These are phyloP conservation scores for Hemiscyllium ocellatum DNA, from an alignment of 2,113 vertebrate genomes.

Conservation along the genomic window DNA sequence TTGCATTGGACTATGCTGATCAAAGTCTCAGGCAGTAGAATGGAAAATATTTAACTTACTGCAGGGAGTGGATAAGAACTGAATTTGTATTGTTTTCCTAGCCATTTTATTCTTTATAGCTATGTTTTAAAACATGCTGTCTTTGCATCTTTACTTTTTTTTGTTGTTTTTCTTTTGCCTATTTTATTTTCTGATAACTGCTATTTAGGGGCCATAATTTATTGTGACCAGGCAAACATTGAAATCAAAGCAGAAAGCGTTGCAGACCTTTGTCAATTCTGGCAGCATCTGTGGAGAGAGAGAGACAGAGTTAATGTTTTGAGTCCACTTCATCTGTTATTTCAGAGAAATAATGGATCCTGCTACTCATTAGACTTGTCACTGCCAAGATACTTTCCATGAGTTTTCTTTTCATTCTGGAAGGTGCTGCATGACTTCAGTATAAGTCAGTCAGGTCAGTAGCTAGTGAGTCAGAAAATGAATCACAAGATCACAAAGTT, in stretches of 20 bases:
- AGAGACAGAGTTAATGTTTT: too few species aligned
- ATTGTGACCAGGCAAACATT: not conserved
- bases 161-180: conserved; percentile 14
- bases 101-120: not conserved
- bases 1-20: not conserved
- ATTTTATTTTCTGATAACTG: not conserved
- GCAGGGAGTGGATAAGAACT: not conserved
- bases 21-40: not conserved
- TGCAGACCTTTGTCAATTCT: too few species aligned
- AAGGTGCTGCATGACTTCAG: not conserved
- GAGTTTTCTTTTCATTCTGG: not conserved
- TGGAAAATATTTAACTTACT: not conserved
- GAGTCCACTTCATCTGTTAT: too few species aligned
- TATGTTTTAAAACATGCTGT: not conserved
- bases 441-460: not conserved
- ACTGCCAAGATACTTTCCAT: not conserved
- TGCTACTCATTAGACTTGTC: not conserved
- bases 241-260: too few species aligned
- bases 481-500: not conserved
- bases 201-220: not conserved
- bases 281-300: too few species aligned
- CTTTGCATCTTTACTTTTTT: not conserved
- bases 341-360: not conserved
- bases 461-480: not conserved
- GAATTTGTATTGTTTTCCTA: not conserved